These are phyloP conservation scores for Chelonus insularis DNA, from an alignment of 1,140 invertebrate genomes.

Conservation along the genomic window DNA sequence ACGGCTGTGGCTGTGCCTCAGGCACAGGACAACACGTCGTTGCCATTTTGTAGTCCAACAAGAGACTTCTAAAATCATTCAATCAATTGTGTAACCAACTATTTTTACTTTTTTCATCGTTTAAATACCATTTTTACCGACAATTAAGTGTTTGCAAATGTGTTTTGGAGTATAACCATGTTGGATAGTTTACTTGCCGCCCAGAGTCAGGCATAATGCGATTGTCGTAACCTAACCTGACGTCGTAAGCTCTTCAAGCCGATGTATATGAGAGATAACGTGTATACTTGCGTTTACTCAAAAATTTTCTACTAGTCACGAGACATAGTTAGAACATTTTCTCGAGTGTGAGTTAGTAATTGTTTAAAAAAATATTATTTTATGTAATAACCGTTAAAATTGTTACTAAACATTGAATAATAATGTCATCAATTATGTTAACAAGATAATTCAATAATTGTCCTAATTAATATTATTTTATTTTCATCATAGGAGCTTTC, in stretches of 20 bases:
- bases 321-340: background rate
- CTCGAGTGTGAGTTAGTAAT: background rate
- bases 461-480: constrained; percentile 1
- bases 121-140: background rate
- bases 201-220: constrained; percentile 17
- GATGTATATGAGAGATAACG: constrained; percentile 17
- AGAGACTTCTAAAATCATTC: background rate
- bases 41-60: constrained; percentile 29
- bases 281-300: constrained; percentile 10
- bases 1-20: constrained; percentile 13
- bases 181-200: constrained; percentile 20
- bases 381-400: background rate
- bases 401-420: too few species aligned
- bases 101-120: background rate
- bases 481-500: constrained; percentile 71
- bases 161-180: constrained; percentile 7
- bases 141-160: background rate
- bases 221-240: constrained; percentile 24
- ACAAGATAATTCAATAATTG: background rate
- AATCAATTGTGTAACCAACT: constrained; percentile 5
- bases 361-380: background rate
- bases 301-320: constrained; percentile 11
- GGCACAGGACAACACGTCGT: constrained; percentile 21
- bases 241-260: background rate
- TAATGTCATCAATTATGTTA: too few species aligned